Evolutionary conservation across 1,140 invertebrate species (phyloP).

Genomic region (Pseudomyrmex sp.): DNA sequence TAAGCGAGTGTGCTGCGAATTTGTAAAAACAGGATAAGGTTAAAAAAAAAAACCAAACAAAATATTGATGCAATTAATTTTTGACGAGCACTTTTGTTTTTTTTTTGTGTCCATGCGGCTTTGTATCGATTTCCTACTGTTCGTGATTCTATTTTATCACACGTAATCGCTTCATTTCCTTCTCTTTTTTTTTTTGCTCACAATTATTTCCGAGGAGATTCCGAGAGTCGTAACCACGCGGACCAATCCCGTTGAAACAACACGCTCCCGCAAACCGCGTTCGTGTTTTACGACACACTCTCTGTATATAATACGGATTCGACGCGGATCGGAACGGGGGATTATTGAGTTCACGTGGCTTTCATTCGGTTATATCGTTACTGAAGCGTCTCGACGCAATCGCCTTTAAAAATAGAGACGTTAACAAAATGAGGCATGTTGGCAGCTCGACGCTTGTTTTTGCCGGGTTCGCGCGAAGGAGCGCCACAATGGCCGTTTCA

Average conservation of each 20-base stretch:
- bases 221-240: constrained; percentile 18
- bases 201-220: constrained; percentile 19
- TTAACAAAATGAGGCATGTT: constrained; percentile 54
- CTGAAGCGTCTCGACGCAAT: constrained; percentile 31
- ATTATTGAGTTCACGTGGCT: constrained; percentile 50
- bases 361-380: constrained; percentile 45
- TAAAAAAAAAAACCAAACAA: not conserved
- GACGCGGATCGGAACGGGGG: constrained; percentile 48
- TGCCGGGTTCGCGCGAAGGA: constrained; percentile 15
- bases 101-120: not conserved
- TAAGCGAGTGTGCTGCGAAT: not conserved
- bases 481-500: constrained; percentile 52
- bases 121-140: constrained; percentile 4
- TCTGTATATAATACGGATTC: constrained; percentile 41
- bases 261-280: constrained; percentile 19
- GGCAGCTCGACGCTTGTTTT: constrained; percentile 56
- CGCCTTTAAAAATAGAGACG: constrained; percentile 53
- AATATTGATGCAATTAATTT: constrained; percentile 2
- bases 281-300: constrained; percentile 38
- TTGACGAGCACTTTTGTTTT: not conserved
- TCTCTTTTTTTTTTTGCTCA: not conserved
- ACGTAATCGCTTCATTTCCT: not conserved
- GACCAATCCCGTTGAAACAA: constrained; percentile 27
- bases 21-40: constrained; percentile 20
- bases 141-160: constrained; percentile 28